Base-by-base conservation (phyloP, 1,140 invertebrate genomes). In the Lordiphosa stackelbergi region DNA sequence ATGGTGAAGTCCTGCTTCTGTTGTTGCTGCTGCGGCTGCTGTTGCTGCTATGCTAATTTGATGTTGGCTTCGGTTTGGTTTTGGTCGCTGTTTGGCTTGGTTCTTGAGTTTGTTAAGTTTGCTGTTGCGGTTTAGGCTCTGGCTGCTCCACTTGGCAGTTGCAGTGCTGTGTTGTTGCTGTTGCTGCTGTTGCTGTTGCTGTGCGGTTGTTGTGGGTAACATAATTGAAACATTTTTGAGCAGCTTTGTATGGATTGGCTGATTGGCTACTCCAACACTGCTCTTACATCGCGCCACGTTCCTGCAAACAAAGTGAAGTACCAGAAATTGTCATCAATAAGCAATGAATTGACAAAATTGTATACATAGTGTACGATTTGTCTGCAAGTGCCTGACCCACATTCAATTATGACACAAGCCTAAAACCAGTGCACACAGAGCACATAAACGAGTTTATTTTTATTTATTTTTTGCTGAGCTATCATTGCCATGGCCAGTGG, bases 191-290 rank as follows among this genome's bases (percentile, higher is more conserved):
- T 61, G 52, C 24, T 60, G 37, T 31, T 43, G 63, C 34, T 59
- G 38, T 40, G 58, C 54, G 37, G 58, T 70, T 63, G 66, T 66
- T 71, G 66, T 28, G 66, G 68, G 51, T 81, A 83, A 72, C 75
- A 81, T 81, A 81, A 75, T 81, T 81, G 77, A 75, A 75, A 75
- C 75, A 81, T 81, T 83, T 81, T 83, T 61, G 66, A 69, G 69
- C 74, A 66, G 64, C 73, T 54, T 63, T 68, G 58, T 60, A 69
- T 66, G 71, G 74, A 81, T 42, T 81, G 59, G 65, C 73, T 71
- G 66, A 61, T 69, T 78, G 70, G 43, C 35, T 53, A 35, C 13
- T 13, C 8, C 41, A 52, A 36, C 28, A 31, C 28, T 31, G 28
- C 28, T 31, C 52, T 79, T 62, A 81, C 75, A 79, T 81, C 28